Base-by-base conservation (phyloP, 2,888 invertebrate species). In the Cistogaster globosa region DNA sequence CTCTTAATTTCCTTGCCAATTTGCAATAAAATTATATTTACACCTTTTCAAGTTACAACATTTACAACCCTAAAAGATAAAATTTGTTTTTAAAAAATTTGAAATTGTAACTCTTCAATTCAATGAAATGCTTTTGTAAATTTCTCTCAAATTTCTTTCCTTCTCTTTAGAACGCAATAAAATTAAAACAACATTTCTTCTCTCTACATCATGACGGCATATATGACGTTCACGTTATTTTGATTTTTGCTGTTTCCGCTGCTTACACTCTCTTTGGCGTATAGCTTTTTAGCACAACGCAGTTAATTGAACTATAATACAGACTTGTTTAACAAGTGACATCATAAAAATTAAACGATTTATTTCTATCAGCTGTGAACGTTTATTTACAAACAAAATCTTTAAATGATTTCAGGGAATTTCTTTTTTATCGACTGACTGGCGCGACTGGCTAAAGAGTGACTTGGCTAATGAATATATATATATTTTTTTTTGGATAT, bases 321-420 rank as follows among this genome's bases (percentile, higher is more conserved):
- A 51, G 68, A 68, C 69, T 81, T 81, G 69, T 75, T 81, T 75
- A 75, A 69, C 81, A 75, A 81, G 81, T 69, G 69, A 81, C 81
- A 75, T 81, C 68, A 81, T 75, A 81, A 81, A 75, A 81, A 26
- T 26, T 81, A 69, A 81, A 81, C 81, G 75, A 69, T 81, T 81
- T 63, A 75, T 75, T 75, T 69, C 69, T 69, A 75, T 81, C 81
- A 81, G 45, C 45, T 45, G 45, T 45, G 45, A 12, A 45, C 26
- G 14, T 45, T 45, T 45, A 45, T 11, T 14, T 14, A 45, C 45
- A 45, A 45, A 12, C 8, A 45, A 26, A 26, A 26, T 11, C 45
- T 45, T 14, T 45, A 14, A 45, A 45, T 45, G 8, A 12, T 45
- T 45, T 45, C 14, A 45, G 1, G 11, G 45, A 45, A 45, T 6